Percentiles rank a stretch among this genome's conserved stretches.
Conservation (phyloP, 2,113 vertebrate species). For the Ophthalmotilapia sp. region DNA sequence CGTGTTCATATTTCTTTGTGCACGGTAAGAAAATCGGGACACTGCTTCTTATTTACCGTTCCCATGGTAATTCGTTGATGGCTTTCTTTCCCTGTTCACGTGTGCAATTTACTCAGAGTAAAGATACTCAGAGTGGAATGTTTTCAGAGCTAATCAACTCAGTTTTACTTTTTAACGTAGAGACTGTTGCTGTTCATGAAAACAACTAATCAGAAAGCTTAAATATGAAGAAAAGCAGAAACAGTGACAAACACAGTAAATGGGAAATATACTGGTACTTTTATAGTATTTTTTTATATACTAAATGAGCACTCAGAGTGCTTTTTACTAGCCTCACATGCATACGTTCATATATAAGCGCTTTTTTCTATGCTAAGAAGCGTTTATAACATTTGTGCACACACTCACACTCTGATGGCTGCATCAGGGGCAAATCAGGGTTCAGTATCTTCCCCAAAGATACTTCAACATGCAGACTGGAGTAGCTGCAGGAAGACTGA, state of each 20-base stretch:
- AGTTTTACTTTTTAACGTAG: not conserved
- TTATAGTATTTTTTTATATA: not conserved
- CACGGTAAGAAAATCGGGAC: not conserved
- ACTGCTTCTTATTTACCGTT: not conserved
- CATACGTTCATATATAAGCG: not conserved
- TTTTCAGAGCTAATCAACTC: not conserved
- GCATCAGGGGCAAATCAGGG: not conserved
- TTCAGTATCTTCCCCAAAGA: not conserved
- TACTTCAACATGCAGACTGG: not conserved
- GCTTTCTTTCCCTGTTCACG: not conserved
- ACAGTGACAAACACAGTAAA: not conserved
- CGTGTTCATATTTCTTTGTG: not conserved
- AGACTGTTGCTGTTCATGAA: not conserved
- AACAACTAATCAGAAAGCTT: not conserved
- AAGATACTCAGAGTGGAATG: not conserved
- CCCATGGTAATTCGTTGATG: not conserved
- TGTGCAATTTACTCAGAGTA: not conserved
- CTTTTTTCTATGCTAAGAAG: not conserved
- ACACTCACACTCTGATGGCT: not conserved
- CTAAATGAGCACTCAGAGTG: not conserved
- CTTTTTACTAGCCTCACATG: not conserved
- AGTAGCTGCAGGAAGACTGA: not conserved
- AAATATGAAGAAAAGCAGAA: not conserved
- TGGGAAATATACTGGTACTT: not conserved
- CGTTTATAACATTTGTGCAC: not conserved